A percentile compares a stretch with the other conserved stretches of the same genome.
Conservation (phyloP, 2,797 vertebrate species). For the Lithobates pipiens region DNA sequence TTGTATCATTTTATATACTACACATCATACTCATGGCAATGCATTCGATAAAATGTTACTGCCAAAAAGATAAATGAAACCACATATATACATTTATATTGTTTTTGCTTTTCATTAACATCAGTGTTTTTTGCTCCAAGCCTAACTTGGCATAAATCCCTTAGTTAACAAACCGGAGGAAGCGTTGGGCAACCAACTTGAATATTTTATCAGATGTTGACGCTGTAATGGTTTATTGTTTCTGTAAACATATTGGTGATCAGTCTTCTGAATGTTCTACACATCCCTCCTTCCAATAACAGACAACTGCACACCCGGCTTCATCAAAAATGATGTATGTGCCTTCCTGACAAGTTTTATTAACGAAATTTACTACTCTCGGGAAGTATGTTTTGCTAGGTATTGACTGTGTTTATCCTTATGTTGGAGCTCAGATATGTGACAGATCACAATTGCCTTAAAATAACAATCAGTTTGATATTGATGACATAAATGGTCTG, state of each 20-base stretch:
- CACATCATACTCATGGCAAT: conserved; percentile 14
- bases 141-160: conserved; percentile 18
- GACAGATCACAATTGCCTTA: too few species aligned
- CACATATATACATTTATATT: not conserved
- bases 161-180: not conserved
- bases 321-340: not conserved
- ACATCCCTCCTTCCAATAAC: not conserved
- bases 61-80: conserved; percentile 16
- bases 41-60: conserved; percentile 17
- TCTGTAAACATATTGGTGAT: not conserved
- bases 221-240: not conserved
- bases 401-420: too few species aligned
- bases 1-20: conserved; percentile 15
- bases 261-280: not conserved
- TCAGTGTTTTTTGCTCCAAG: not conserved
- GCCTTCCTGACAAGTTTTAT: too few species aligned
- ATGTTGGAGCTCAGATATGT: too few species aligned
- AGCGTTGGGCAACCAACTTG: not conserved
- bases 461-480: too few species aligned
- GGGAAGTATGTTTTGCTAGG: too few species aligned
- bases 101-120: not conserved
- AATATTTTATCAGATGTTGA: not conserved
- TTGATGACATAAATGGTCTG: too few species aligned
- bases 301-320: not conserved
- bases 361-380: too few species aligned